Evolutionary conservation across 2,113 vertebrate species (phyloP), one percentile per base, ranked within the genome.

Genomic region (Osmerus mordax): DNA sequence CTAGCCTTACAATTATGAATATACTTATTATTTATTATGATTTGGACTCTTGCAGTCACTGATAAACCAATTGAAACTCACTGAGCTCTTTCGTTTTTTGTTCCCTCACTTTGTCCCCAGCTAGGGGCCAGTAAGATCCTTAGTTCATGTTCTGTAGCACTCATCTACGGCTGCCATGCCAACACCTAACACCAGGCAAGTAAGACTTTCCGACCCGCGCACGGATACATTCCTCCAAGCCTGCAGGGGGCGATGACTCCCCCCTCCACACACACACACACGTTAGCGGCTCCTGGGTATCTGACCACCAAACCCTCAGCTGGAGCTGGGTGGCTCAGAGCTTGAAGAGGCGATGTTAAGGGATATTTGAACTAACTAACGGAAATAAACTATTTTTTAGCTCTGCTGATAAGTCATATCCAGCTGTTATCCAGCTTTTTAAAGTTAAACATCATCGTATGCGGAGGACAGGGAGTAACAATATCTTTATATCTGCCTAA

Each of bases 81-180:
- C 90, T 47, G 41, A 84, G 89, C 80, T 92, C 85, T 92, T 92
- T 92, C 88, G 88, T 90, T 92, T 47, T 91, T 91, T 92, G 89
- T 92, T 89, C 91, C 91, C 90, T 89, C 88, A 92, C 89, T 91
- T 91, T 92, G 90, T 91, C 90, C 91, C 92, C 92, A 92, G 91
- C 90, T 91, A 92, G 90, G 91, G 92, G 90, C 90, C 91, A 73
- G 87, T 92, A 92, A 92, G 91, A 91, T 91, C 90, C 88, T 93
- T 92, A 92, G 90, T 90, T 92, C 92, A 92, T 93, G 90, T 92
- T 92, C 91, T 91, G 88, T 91, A 92, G 87, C 90, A 84, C 89
- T 92, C 89, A 90, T 86, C 91, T 89, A 88, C 91, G 89, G 91
- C 90, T 90, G 90, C 92, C 89, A 91, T 93, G 91, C 89, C 91